Conservation (phyloP, 2,113 vertebrate species). For the Promerops cafer region DNA sequence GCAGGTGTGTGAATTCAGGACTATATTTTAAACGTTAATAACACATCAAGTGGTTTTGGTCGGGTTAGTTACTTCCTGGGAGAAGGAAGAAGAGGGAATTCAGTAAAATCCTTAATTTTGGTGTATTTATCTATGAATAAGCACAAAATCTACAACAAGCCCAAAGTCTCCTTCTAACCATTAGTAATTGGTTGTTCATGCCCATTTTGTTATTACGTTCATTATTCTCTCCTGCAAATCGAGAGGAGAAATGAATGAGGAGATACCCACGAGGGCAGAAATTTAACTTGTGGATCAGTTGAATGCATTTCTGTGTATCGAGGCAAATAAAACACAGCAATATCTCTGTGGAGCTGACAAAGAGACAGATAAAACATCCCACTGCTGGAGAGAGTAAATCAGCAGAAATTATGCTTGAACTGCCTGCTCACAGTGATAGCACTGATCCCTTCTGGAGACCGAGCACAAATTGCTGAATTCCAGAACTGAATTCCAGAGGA, state of each 20-base stretch:
- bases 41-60: background rate
- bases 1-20: background rate
- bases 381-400: background rate
- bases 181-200: background rate
- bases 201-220: background rate
- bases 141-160: background rate
- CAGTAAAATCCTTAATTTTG: background rate
- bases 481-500: background rate
- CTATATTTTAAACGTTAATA: background rate
- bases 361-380: constrained; percentile 11
- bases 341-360: background rate
- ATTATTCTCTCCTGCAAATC: background rate
- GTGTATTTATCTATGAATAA: background rate
- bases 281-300: background rate
- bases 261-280: background rate
- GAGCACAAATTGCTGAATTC: background rate
- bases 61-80: background rate
- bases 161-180: background rate
- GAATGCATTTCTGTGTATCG: background rate
- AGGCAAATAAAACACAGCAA: constrained; percentile 7
- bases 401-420: background rate
- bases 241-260: background rate
- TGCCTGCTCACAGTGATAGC: background rate
- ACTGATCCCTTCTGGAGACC: background rate
- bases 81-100: background rate